phyloP scores from a whole-genome alignment of 1,140 invertebrate species.

The Helicoverpa armigera region DNA sequence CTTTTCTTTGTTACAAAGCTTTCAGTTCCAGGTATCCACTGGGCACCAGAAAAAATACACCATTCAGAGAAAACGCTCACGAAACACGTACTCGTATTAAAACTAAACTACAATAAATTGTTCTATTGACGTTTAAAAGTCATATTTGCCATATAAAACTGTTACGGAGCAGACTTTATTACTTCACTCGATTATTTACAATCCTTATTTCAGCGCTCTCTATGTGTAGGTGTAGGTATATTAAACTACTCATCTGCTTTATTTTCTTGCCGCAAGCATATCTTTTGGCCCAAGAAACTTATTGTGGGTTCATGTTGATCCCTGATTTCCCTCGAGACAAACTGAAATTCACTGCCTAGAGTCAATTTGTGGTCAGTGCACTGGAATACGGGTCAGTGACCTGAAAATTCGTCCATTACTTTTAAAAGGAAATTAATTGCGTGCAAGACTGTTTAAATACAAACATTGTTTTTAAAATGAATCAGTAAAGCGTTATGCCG shows the following conservation, averaged over 20 bases:
- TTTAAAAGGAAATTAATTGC: neutral
- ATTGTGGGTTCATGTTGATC: slow-evolving; percentile 50
- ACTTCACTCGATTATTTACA: neutral
- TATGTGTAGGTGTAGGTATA: slow-evolving; percentile 1
- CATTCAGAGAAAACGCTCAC: too few relatives aligned
- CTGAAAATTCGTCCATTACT: neutral
- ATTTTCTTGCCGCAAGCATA: slow-evolving; percentile 48
- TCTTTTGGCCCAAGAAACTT: slow-evolving; percentile 45
- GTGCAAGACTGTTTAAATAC: neutral
- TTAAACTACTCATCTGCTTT: slow-evolving; percentile 34
- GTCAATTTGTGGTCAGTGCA: slow-evolving; percentile 52
- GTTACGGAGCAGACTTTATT: too few relatives aligned
- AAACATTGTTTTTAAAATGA: neutral
- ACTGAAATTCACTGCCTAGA: slow-evolving; percentile 44
- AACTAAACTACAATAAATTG: too few relatives aligned
- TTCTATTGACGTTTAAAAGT: too few relatives aligned
- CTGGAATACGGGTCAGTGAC: slow-evolving; percentile 1
- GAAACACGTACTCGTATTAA: too few relatives aligned
- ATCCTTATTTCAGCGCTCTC: neutral
- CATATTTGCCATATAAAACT: too few relatives aligned
- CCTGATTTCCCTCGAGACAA: slow-evolving; percentile 51
- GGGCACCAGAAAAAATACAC: too few relatives aligned
- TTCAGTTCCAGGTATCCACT: too few relatives aligned
- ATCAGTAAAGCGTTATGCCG: neutral
- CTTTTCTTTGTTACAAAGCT: too few relatives aligned